A percentile compares a stretch with the other conserved stretches of the same genome.
phyloP scores from a whole-genome alignment of 2,888 invertebrate species.

The Alitta virens region DNA sequence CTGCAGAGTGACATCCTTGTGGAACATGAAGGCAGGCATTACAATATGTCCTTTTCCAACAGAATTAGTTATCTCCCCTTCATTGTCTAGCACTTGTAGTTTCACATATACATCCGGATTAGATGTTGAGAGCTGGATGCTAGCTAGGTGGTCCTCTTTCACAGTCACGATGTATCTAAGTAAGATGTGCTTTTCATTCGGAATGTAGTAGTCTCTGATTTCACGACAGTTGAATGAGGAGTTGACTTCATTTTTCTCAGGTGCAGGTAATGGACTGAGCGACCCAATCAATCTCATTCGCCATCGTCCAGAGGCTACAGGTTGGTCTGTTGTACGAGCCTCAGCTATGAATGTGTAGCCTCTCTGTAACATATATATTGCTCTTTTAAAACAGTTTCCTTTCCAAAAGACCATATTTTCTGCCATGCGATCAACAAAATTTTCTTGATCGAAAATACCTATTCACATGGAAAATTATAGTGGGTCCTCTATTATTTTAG shows the following conservation, averaged over 20 bases:
- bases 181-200: constrained; percentile 49
- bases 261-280: constrained; percentile 48
- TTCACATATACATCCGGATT: constrained; percentile 53
- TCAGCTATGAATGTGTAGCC: constrained; percentile 57
- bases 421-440: too few relatives aligned
- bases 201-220: constrained; percentile 55
- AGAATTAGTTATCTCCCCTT: constrained; percentile 19
- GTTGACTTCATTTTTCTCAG: constrained; percentile 43
- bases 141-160: constrained; percentile 50
- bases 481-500: too few relatives aligned
- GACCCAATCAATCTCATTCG: constrained; percentile 56
- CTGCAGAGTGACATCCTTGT: constrained; percentile 39
- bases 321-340: constrained; percentile 47
- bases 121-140: constrained; percentile 53
- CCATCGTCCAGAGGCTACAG: constrained; percentile 47
- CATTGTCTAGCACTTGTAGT: constrained; percentile 37
- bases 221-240: constrained; percentile 48
- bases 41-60: constrained; percentile 31
- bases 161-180: constrained; percentile 54
- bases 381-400: too few relatives aligned
- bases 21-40: constrained; percentile 52
- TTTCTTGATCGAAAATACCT: too few relatives aligned
- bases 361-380: constrained; percentile 45
- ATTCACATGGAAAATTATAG: too few relatives aligned
- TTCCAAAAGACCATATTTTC: too few relatives aligned